phyloP scores from a whole-genome alignment of 1,140 invertebrate species.

The Zaprionus ornatus region DNA sequence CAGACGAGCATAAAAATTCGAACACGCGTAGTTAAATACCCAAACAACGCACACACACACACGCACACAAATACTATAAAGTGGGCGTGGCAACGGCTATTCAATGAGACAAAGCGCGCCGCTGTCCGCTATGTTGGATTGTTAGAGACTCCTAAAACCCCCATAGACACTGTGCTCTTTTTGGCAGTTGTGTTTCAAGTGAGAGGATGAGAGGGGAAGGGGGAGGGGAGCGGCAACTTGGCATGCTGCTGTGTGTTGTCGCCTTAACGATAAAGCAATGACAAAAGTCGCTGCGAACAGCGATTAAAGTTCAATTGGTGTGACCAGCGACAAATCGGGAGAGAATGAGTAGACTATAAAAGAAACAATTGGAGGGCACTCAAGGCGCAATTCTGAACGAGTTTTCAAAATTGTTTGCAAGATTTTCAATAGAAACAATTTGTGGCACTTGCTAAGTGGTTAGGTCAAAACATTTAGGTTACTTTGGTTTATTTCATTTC shows the following conservation, averaged over 20 bases:
- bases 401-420: background rate
- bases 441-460: background rate
- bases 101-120: conserved; percentile 75
- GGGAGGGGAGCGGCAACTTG: background rate
- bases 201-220: background rate
- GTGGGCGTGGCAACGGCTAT: conserved; percentile 57
- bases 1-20: conserved; percentile 70
- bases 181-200: conserved; percentile 45
- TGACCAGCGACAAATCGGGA: conserved; percentile 36
- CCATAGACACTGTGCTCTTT: conserved; percentile 37
- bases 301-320: conserved; percentile 80
- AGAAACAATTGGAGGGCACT: conserved; percentile 6
- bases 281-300: conserved; percentile 69
- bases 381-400: background rate
- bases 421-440: background rate
- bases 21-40: conserved; percentile 64
- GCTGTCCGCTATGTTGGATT: background rate
- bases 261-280: conserved; percentile 78
- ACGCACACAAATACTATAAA: conserved; percentile 23
- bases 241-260: conserved; percentile 52
- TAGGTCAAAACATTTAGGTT: background rate
- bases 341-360: background rate
- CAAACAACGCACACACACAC: conserved; percentile 46
- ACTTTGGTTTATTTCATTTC: too few species aligned
- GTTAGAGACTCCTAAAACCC: conserved; percentile 28